A percentile compares a stretch with the other conserved stretches of the same genome.
phyloP scores from a whole-genome alignment of 2,113 vertebrate genomes.

The Brachionichthys hirsutus region DNA sequence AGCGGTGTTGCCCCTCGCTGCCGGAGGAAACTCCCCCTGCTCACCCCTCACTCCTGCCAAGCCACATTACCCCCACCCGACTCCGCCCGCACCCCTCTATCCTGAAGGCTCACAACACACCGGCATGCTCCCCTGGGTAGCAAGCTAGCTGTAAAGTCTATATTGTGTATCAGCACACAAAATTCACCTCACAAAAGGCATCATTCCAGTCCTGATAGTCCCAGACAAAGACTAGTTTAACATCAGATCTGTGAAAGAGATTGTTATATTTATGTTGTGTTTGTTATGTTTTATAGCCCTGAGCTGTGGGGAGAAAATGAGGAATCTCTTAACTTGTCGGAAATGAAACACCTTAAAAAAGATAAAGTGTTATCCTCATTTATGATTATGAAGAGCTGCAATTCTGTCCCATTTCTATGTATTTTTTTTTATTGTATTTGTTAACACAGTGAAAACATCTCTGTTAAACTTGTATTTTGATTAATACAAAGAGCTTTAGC shows the following conservation, averaged over 20 bases:
- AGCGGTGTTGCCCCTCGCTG: conserved; percentile 71
- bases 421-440: too few relatives aligned
- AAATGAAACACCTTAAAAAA: neutral
- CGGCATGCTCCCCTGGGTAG: conserved; percentile 69
- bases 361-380: too few relatives aligned
- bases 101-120: conserved; percentile 65
- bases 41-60: conserved; percentile 68
- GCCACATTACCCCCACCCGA: conserved; percentile 24
- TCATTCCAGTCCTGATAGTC: conserved; percentile 24
- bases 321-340: neutral
- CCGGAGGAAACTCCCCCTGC: conserved; percentile 54
- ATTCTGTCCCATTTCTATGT: too few relatives aligned
- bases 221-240: conserved; percentile 49
- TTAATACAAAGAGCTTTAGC: neutral
- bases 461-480: neutral
- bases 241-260: conserved; percentile 46
- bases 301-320: neutral
- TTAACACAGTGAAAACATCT: neutral
- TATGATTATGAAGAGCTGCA: too few relatives aligned
- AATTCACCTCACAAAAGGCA: conserved; percentile 42
- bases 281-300: neutral
- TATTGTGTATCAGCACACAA: conserved; percentile 20
- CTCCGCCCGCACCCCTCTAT: conserved; percentile 50
- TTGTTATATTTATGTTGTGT: conserved; percentile 2
- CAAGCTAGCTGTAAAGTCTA: conserved; percentile 59